Evolutionary conservation across 2,888 invertebrate species (phyloP), one percentile per base, ranked within the genome.

Genomic region (Choreutis nemorana): DNA sequence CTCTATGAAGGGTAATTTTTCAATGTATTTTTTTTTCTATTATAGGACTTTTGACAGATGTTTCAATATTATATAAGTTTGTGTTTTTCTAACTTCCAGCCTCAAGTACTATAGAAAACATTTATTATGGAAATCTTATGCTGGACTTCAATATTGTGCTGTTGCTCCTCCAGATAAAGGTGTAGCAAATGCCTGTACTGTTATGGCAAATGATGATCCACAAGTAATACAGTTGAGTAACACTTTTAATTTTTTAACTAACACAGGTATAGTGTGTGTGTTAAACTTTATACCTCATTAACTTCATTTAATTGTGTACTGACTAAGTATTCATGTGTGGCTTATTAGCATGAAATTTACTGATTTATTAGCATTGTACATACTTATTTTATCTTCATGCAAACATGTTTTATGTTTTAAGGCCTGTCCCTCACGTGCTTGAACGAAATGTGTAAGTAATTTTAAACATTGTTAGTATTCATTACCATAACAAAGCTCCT

Each of bases 61-160:
- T 12, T n/a, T 12, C 6, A 5, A 12, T 26, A 26, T 12, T 26
- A 13, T 14, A 6, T n/a, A 25, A 22, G n/a, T 4, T 14, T n/a
- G n/a, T n/a, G n/a, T n/a, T n/a, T n/a, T n/a, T n/a, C n/a, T n/a
- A n/a, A n/a, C 30, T 78, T 81, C 35, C 63, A 87, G 87, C 39
- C 66, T 85, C 2, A 85, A 85, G 55, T 85, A 84, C 55, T 85
- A 84, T 55, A 78, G 85, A 46, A 91, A 91, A 72, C 89, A 87
- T 71, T 80, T 94, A 26, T 86, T 93, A 60, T 93, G 94, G 89
- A 90, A 87, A 77, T 89, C 92, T 2, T 91, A 92, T 62, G 90
- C 91, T 49, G 83, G 90, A 3, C 77, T 93, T 23, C 92, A 92
- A 52, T 92, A 94, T 50, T 85, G 91, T 45, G 91, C 92, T 3